phyloP scores from a whole-genome alignment of 2,888 invertebrate genomes.

The Acronicta alni region DNA sequence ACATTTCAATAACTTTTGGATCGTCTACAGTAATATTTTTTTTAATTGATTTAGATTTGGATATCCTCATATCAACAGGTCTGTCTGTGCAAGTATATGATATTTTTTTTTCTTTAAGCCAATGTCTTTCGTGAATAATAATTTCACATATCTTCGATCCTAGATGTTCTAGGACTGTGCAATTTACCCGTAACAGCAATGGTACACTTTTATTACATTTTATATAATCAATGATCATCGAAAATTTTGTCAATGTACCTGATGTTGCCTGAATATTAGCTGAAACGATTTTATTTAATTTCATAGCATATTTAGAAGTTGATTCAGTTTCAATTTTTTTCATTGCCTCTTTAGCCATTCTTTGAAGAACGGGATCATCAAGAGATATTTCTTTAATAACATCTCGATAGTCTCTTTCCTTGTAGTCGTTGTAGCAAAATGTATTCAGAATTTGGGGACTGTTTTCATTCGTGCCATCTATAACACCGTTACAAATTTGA shows the following conservation, averaged over 20 bases:
- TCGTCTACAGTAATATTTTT: slow-evolving; percentile 60
- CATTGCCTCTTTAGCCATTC: slow-evolving; percentile 64
- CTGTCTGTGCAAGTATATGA: slow-evolving; percentile 71
- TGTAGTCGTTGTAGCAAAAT: slow-evolving; percentile 81
- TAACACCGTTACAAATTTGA: slow-evolving; percentile 88
- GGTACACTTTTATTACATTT: slow-evolving; percentile 71
- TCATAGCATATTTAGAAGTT: slow-evolving; percentile 62
- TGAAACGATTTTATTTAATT: slow-evolving; percentile 68
- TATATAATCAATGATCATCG: slow-evolving; percentile 67
- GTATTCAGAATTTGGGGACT: slow-evolving; percentile 83
- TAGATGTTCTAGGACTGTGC: slow-evolving; percentile 63
- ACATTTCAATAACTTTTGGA: slow-evolving; percentile 68
- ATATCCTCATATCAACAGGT: slow-evolving; percentile 66
- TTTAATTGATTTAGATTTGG: slow-evolving; percentile 45
- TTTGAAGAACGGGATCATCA: slow-evolving; percentile 70
- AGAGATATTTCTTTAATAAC: slow-evolving; percentile 61
- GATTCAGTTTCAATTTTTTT: slow-evolving; percentile 74
- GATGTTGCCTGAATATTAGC: slow-evolving; percentile 69
- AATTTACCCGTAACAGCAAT: slow-evolving; percentile 64
- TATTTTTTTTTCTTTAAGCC: slow-evolving; percentile 70
- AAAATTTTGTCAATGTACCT: slow-evolving; percentile 73
- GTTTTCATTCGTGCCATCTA: slow-evolving; percentile 77
- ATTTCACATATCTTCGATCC: slow-evolving; percentile 76
- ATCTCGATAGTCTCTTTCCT: slow-evolving; percentile 44
- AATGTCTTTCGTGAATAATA: slow-evolving; percentile 67